Base-by-base conservation (phyloP, 2,888 invertebrate genomes). In the Chalcosyrphus nemorum region DNA sequence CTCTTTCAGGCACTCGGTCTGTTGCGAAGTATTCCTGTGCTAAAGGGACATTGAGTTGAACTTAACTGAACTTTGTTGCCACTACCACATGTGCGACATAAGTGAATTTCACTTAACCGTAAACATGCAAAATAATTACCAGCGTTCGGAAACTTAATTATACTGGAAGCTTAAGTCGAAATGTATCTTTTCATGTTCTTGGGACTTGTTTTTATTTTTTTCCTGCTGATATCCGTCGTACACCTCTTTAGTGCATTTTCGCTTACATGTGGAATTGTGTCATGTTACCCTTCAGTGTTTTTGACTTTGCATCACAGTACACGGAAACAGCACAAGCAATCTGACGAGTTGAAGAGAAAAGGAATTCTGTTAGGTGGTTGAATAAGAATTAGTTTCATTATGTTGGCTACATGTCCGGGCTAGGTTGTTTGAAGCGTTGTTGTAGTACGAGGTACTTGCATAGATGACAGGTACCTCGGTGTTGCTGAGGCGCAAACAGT, bases 331-430 rank as follows among this genome's bases (percentile, higher is more conserved):
- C 19, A 52, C 41, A 63, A 63, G 47, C 57, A 47, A 17, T 24
- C 57, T 32, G 32, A 32, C 13, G 32, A 54, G 52, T 19, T 9
- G 41, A 52, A 11, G 29, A 35, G 24, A 54, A 43, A 52, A 59
- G 24, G 11, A 70, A 45, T 38, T 32, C 19, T 54, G 27, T 21
- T 56, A 35, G 38, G 41, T 70, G 52, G 45, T 45, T 77, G 45
- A 56, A 77, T 77, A 45, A 70, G 70, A 77, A 77, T 77, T 70
- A 63, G 21, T 70, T 77, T 63, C 77, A 70, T 77, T 76, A 63
- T 70, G 70, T 70, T 61, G 54, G 56, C 61, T 77, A 66, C 70
- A 45, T 63, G 70, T 70, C 61, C 56, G 32, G 41, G 45, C 54
- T 17, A 43, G 52, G 59, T 61, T 68, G 27, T 27, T 70, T 61